Conservation (phyloP, 2,888 invertebrate species). For the Prosopocoilus inquinatus region DNA sequence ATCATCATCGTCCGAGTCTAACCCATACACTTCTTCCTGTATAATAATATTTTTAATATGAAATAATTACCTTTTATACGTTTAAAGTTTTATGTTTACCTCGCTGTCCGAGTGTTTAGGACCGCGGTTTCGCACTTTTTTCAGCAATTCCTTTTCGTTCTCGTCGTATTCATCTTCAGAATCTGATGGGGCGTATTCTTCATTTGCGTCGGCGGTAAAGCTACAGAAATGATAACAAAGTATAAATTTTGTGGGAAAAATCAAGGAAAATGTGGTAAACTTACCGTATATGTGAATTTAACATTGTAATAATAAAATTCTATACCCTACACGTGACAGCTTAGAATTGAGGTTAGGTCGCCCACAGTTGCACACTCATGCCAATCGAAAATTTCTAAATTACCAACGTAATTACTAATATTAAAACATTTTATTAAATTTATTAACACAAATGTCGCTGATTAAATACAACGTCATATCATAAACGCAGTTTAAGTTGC, state of each 20-base stretch:
- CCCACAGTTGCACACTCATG: too few relatives aligned
- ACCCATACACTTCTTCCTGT: constrained; percentile 19
- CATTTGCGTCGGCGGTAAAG: constrained; percentile 30
- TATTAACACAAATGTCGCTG: too few relatives aligned
- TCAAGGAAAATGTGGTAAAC: background rate
- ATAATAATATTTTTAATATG: background rate
- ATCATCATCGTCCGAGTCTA: constrained; percentile 44
- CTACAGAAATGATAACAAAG: background rate
- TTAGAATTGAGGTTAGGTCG: too few relatives aligned
- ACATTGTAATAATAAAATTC: constrained; percentile 2
- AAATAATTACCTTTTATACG: background rate
- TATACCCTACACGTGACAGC: too few relatives aligned
- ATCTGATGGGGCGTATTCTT: constrained; percentile 64
- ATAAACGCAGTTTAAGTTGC: too few relatives aligned
- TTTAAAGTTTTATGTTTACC: constrained; percentile 28
- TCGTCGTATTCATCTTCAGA: constrained; percentile 73
- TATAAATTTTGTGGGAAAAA: background rate
- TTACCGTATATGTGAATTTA: constrained; percentile 13
- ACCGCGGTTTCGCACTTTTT: constrained; percentile 59
- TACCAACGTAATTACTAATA: too few relatives aligned
- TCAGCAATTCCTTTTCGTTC: constrained; percentile 61
- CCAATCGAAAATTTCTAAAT: too few relatives aligned
- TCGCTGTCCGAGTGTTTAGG: constrained; percentile 57
- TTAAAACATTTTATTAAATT: too few relatives aligned
- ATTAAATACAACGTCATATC: too few relatives aligned